Conservation (phyloP, 2,797 vertebrate genomes). For the Paratrypauchen microcephalus region DNA sequence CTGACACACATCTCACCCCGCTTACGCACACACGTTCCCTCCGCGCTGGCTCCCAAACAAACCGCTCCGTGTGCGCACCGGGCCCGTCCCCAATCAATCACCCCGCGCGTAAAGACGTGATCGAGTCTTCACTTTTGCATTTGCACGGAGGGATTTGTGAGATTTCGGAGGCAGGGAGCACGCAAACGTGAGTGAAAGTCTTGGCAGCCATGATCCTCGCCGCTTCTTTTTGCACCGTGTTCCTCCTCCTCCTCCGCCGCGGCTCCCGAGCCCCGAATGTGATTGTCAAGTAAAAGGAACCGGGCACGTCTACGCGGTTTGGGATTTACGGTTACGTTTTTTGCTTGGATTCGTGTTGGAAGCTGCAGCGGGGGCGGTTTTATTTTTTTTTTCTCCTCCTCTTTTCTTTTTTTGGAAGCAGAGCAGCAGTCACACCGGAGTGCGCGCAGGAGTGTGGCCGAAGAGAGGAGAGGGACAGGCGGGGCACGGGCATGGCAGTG, state of each 20-base stretch:
- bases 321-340: conserved; percentile 51
- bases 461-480: conserved; percentile 42
- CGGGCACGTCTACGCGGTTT: conserved; percentile 16
- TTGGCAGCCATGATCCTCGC: conserved; percentile 95
- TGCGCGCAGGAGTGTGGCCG: conserved; percentile 59
- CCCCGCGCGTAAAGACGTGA: conserved; percentile 86
- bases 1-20: conserved; percentile 50
- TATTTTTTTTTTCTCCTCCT: conserved; percentile 10
- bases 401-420: conserved; percentile 16
- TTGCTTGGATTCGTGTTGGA: conserved; percentile 28
- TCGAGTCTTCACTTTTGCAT: conserved; percentile 43
- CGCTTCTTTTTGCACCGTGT: conserved; percentile 44
- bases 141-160: conserved; percentile 29
- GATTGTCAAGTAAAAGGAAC: conserved; percentile 48
- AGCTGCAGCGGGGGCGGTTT: conserved; percentile 69
- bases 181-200: conserved; percentile 85
- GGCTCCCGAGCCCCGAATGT: conserved; percentile 52
- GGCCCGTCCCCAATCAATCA: conserved; percentile 78
- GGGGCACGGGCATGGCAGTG: conserved; percentile 62
- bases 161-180: conserved; percentile 51
- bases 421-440: conserved; percentile 37
- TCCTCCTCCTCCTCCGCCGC: conserved; percentile 31
- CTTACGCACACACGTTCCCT: conserved; percentile 32
- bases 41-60: conserved; percentile 72
- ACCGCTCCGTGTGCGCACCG: conserved; percentile 79